Base-by-base conservation (phyloP, 2,888 invertebrate genomes). In the Apamea crenata region DNA sequence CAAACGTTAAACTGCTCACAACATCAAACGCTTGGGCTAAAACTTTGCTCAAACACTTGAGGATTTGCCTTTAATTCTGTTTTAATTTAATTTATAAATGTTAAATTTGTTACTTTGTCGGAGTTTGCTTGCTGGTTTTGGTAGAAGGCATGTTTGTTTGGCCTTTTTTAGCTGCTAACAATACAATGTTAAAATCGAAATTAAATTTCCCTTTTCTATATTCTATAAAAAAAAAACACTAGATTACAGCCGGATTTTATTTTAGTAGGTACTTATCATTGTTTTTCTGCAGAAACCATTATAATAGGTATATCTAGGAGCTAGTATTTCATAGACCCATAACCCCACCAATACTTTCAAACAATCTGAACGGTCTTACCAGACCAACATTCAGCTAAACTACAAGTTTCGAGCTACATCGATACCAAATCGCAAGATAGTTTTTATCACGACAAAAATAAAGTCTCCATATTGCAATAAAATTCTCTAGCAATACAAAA, bases 11-110 rank as follows among this genome's bases (percentile, higher is more conserved):
- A 78, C 66, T 78, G 69, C 77, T 77, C 56, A 74, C 12, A 78
- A 84, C 86, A 83, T 89, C 85, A 89, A 88, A 89, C 70, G 86
- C 40, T 63, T 63, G 14, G 71, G 53, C 40, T 29, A 59, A 77
- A 86, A 81, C 77, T 84, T 82, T n/a, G 74, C 74, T 50, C 44
- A 44, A 80, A 78, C 75, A 74, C 78, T 88, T 74, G n/a, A 70
- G 68, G 82, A 80, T 68, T 72, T 63, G 36, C 59, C 40, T 80
- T 78, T 80, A 78, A 82, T 84, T 77, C 66, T 59, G 69, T 77
- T 81, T 73, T 56, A 81, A 84, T 84, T 70, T 67, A 74, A 72
- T 87, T 76, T 61, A 36, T 72, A 67, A 80, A 74, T 77, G 74
- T 75, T 76, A 71, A 67, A 47, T 77, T 86, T 80, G 80, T 74